Conservation (phyloP, 2,797 vertebrate genomes). For the Falco cherrug region DNA sequence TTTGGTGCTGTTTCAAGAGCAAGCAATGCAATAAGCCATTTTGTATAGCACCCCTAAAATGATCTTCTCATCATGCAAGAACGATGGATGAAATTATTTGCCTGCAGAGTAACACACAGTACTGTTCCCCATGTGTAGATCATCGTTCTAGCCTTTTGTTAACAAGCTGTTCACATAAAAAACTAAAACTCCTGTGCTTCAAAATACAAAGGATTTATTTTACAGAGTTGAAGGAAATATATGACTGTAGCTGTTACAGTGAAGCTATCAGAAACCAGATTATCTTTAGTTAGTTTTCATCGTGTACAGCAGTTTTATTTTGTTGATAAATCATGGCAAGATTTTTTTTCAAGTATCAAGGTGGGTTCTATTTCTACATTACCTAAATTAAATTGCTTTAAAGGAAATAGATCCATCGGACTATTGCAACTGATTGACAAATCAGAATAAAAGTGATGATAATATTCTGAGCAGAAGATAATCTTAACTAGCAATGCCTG, state of each 20-base stretch:
- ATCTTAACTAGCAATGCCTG: neutral
- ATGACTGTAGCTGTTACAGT: neutral
- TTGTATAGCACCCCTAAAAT: neutral
- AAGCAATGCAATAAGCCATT: neutral
- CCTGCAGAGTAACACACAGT: neutral
- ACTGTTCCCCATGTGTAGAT: neutral
- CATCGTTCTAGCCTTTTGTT: neutral
- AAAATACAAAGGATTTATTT: neutral
- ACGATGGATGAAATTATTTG: neutral
- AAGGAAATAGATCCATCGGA: neutral
- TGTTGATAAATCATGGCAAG: neutral
- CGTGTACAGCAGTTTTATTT: neutral
- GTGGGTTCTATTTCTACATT: neutral
- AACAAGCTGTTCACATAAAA: neutral
- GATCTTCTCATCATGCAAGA: neutral
- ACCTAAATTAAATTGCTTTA: neutral
- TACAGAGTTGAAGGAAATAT: neutral
- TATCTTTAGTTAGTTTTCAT: neutral
- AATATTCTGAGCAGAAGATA: neutral
- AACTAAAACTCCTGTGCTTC: neutral
- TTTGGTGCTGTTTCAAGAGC: neutral
- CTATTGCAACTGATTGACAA: neutral
- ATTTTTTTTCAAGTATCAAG: neutral
- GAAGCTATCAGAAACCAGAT: neutral
- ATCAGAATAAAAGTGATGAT: neutral